phyloP scores from a whole-genome alignment of 2,113 vertebrate genomes.

The Colistium nudipinnis region DNA sequence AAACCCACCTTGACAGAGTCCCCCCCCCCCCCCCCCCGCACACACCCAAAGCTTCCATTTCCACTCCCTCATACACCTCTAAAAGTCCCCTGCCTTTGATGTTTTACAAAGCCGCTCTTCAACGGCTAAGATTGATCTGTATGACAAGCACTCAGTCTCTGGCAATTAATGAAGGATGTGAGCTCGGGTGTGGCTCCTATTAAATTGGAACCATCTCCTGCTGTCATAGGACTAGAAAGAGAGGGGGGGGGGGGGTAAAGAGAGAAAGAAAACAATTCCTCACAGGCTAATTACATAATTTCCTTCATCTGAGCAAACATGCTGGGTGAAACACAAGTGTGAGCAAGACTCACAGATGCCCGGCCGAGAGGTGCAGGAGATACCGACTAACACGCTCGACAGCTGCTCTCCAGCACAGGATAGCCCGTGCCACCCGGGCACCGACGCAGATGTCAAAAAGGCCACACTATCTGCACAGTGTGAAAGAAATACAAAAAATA shows the following conservation, averaged over 20 bases:
- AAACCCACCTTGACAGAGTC: conserved; percentile 38
- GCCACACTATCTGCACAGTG: conserved; percentile 22
- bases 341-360: conserved; percentile 68
- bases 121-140: conserved; percentile 88
- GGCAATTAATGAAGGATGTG: conserved; percentile 86
- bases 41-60: conserved; percentile 38
- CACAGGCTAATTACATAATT: conserved; percentile 94
- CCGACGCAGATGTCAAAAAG: conserved; percentile 17
- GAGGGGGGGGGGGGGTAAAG: conserved; percentile 32
- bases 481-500: conserved; percentile 23
- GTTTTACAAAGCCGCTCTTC: conserved; percentile 86
- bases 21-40: conserved; percentile 27
- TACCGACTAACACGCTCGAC: conserved; percentile 37
- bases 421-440: conserved; percentile 3
- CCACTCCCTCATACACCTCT: conserved; percentile 52
- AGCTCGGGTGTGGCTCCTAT: conserved; percentile 82
- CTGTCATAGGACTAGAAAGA: conserved; percentile 50
- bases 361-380: conserved; percentile 53
- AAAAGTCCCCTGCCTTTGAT: conserved; percentile 79
- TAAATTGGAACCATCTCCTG: conserved; percentile 89
- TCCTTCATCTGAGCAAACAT: conserved; percentile 96
- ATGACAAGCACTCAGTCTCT: conserved; percentile 73
- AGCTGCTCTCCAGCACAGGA: conserved; percentile 14
- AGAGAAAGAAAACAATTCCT: conserved; percentile 81
- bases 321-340: conserved; percentile 77